Evolutionary conservation across 1,140 invertebrate species (phyloP), one percentile per base, ranked within the genome.

Genomic region (Maniola jurtina): DNA sequence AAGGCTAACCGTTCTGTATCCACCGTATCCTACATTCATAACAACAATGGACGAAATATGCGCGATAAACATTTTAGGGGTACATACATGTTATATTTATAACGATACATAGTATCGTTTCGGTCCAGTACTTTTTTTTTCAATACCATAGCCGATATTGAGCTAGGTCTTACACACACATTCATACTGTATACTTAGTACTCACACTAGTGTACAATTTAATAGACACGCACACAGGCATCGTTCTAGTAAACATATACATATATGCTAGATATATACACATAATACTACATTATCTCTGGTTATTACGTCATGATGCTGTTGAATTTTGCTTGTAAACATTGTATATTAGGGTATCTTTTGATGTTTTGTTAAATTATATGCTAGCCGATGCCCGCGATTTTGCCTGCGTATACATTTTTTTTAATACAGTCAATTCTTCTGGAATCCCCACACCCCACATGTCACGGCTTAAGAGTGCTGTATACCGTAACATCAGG

Each of bases 1-100:
- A 90, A 89, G 88, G 86, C 84, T 86, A 79, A 76, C 73, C 66
- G 66, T 80, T 87, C 80, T 61, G 80, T 84, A 81, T 79, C 71
- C 71, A 83, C 80, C 63, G 80, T 84, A 82, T 79, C 71, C 71
- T 84, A 73, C 68, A 66, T 66, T 75, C 75, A 73, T 77, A 81
- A 86, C 76, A 81, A 86, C 84, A 86, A 79, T 80, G 73, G 79
- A 81, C 82, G 80, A 80, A 77, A 75, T 80, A 77, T 76, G 68
- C 71, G 69, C 68, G 70, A 71, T 68, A 71, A 68, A 70, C 59
- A 35, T 62, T 45, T 54, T 64, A 5, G 33, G 52, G 16, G 2
- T 16, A 7, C 34, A 4, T 16, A 34, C 13, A 25, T 34, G 8
- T 55, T 25, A 34, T 7, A 33, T 25, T 7, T 52, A 3, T 16